These are phyloP conservation scores for Adineta ricciae DNA, from an alignment of 2,888 invertebrate species.

Conservation along the genomic window DNA sequence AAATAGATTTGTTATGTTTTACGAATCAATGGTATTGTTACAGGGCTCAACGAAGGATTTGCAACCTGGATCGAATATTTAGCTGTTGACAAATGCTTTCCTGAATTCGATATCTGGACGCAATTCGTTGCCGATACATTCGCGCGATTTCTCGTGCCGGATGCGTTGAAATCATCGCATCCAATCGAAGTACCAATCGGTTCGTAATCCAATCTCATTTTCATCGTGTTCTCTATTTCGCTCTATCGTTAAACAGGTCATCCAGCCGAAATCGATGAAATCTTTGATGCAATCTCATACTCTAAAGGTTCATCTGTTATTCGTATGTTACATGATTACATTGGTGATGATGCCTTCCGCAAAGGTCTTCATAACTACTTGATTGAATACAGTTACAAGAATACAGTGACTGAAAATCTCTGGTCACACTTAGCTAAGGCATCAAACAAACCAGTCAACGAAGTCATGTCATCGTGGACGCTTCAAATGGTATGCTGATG, in stretches of 20 bases:
- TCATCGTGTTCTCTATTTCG: background rate
- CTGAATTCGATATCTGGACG: constrained; percentile 90
- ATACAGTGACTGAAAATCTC: constrained; percentile 81
- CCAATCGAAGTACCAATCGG: constrained; percentile 71
- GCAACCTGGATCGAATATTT: constrained; percentile 89
- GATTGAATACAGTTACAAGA: constrained; percentile 72
- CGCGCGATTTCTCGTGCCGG: constrained; percentile 63
- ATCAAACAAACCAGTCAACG: constrained; percentile 75
- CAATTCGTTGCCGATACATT: constrained; percentile 84
- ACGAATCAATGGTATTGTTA: too few relatives aligned
- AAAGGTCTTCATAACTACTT: constrained; percentile 84
- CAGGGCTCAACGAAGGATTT: constrained; percentile 83
- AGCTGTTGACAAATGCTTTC: constrained; percentile 80
- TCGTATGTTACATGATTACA: constrained; percentile 81
- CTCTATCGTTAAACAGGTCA: constrained; percentile 48
- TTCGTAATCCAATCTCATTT: background rate
- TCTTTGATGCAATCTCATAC: constrained; percentile 93
- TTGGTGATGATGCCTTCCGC: constrained; percentile 80
- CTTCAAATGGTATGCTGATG: constrained; percentile 56
- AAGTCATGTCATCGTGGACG: constrained; percentile 92
- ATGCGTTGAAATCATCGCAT: constrained; percentile 76
- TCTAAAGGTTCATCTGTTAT: constrained; percentile 88
- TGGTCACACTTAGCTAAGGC: constrained; percentile 80
- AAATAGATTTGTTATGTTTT: constrained; percentile 48
- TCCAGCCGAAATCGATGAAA: constrained; percentile 88